Evolutionary conservation across 2,888 invertebrate species (phyloP).

Genomic region (Drosophila quinaria): DNA sequence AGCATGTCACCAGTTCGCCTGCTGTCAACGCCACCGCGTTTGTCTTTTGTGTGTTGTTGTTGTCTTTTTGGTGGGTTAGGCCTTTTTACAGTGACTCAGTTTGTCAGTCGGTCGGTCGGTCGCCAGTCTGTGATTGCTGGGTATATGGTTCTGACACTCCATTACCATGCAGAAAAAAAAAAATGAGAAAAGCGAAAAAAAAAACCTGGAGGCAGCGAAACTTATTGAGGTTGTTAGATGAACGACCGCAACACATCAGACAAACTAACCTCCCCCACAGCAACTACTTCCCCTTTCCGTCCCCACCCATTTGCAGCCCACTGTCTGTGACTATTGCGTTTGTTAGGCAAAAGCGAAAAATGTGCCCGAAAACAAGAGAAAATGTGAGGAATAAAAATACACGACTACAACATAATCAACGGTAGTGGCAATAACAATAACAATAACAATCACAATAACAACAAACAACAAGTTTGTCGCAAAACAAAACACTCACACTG

Average conservation of each 20-base stretch:
- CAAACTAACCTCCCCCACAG: slow-evolving; percentile 2
- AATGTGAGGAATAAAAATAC: slow-evolving; percentile 9
- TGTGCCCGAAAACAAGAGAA: slow-evolving; percentile 10
- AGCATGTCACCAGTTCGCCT: slow-evolving; percentile 35
- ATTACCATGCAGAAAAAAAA: slow-evolving; percentile 53
- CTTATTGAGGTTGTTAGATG: slow-evolving; percentile 74
- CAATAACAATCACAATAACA: slow-evolving; percentile 29
- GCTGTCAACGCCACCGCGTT: slow-evolving; percentile 57
- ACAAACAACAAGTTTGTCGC: slow-evolving; percentile 34
- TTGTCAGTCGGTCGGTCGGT: slow-evolving; percentile 32
- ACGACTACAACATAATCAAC: slow-evolving; percentile 57
- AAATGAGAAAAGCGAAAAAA: slow-evolving; percentile 33
- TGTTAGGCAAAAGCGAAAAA: slow-evolving; percentile 29
- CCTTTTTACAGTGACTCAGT: slow-evolving; percentile 47
- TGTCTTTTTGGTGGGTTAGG: slow-evolving; percentile 45
- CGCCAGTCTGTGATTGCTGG: slow-evolving; percentile 24
- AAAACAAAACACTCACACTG: slow-evolving; percentile 33
- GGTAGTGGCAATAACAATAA: slow-evolving; percentile 27
- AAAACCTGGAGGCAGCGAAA: slow-evolving; percentile 58
- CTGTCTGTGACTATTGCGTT: slow-evolving; percentile 29
- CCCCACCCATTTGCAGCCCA: background rate
- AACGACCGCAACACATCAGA: slow-evolving; percentile 63
- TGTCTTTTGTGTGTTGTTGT: slow-evolving; percentile 43
- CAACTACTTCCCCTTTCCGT: background rate
- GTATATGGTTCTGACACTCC: slow-evolving; percentile 52